These are phyloP conservation scores for Malthinus flaveolus DNA, from an alignment of 2,888 invertebrate species.

Conservation along the genomic window DNA sequence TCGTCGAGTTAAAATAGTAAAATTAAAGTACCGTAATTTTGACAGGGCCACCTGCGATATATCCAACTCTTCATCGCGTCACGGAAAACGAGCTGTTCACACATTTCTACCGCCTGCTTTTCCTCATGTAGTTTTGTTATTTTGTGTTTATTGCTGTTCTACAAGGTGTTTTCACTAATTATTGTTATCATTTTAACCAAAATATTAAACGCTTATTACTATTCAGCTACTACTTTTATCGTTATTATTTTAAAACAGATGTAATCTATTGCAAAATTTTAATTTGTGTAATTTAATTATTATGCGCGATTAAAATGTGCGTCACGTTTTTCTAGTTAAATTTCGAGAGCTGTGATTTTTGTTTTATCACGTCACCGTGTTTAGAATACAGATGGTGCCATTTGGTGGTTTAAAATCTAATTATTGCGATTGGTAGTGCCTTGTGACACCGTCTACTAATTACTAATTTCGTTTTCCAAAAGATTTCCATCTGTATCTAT, in stretches of 20 bases:
- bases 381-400: slow-evolving; percentile 47
- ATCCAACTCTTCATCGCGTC: slow-evolving; percentile 32
- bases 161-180: slow-evolving; percentile 24
- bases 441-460: slow-evolving; percentile 26
- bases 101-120: slow-evolving; percentile 24
- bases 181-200: slow-evolving; percentile 7
- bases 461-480: slow-evolving; percentile 24
- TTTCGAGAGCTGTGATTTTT: slow-evolving; percentile 49
- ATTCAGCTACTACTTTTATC: slow-evolving; percentile 9
- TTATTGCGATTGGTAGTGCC: slow-evolving; percentile 39
- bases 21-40: slow-evolving; percentile 29
- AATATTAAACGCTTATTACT: background rate
- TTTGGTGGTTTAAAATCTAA: slow-evolving; percentile 45
- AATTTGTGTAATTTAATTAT: slow-evolving; percentile 46
- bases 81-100: slow-evolving; percentile 24
- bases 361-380: slow-evolving; percentile 53
- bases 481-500: slow-evolving; percentile 18
- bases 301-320: slow-evolving; percentile 50
- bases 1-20: slow-evolving; percentile 24
- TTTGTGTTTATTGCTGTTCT: slow-evolving; percentile 22
- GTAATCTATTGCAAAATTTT: slow-evolving; percentile 40
- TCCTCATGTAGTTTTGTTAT: slow-evolving; percentile 26
- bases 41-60: slow-evolving; percentile 37
- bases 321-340: slow-evolving; percentile 55
- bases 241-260: slow-evolving; percentile 34